A percentile compares a stretch with the other conserved stretches of the same genome.
phyloP scores from a whole-genome alignment of 2,113 vertebrate genomes.

The Ondatra zibethicus region DNA sequence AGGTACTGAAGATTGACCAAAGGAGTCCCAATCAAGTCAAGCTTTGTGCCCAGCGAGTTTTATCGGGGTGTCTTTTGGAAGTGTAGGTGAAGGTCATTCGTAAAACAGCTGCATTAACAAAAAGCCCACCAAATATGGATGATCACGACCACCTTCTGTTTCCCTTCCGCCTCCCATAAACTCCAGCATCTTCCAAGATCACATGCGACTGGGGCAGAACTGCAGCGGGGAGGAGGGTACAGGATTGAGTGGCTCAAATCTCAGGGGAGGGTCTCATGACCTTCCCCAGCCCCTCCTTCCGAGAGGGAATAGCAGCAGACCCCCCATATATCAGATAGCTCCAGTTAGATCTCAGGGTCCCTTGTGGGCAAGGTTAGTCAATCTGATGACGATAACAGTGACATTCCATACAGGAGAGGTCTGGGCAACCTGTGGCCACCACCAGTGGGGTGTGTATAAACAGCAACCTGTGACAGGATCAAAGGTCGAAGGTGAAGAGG shows the following conservation, averaged over 20 bases:
- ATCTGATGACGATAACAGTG: not conserved
- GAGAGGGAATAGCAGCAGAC: not conserved
- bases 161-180: not conserved
- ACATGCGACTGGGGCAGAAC: not conserved
- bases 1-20: not conserved
- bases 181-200: not conserved
- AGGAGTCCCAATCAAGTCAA: not conserved
- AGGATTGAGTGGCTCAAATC: not conserved
- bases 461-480: not conserved
- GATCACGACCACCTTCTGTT: not conserved
- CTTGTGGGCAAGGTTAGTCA: not conserved
- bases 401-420: not conserved
- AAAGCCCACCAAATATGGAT: not conserved
- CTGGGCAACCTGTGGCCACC: not conserved
- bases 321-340: not conserved
- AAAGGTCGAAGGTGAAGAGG: not conserved
- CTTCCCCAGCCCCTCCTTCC: not conserved
- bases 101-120: not conserved
- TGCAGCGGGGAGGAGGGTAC: not conserved
- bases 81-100: not conserved
- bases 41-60: not conserved
- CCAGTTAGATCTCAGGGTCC: not conserved
- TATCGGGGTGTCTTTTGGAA: not conserved
- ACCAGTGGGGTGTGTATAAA: not conserved
- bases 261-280: not conserved